Evolutionary conservation across 2,113 vertebrate genomes (phyloP), one percentile per base, ranked within the genome.

Genomic region (Lasiurus borealis): DNA sequence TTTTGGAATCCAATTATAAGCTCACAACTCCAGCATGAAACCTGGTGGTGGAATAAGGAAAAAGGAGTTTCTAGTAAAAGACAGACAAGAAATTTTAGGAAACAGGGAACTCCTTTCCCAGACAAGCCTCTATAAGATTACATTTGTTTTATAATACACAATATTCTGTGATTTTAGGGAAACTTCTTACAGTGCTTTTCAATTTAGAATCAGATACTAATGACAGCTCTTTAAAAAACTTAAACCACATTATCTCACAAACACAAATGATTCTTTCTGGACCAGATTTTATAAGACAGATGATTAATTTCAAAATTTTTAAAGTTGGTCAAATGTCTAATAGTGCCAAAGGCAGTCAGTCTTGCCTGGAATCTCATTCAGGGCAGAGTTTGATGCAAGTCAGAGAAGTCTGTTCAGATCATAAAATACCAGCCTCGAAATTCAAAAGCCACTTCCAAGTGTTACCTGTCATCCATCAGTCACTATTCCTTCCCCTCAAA

Each of bases 151-250:
- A 69, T 40, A 80, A 95, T 75, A 92, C 29, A 89, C n/a, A 94
- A 80, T 90, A 96, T 78, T 90, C 73, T 85, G 15, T 64, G 73
- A 90, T 62, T 94, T 95, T 73, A 69, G 36, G 95, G 90, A 93
- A 82, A 6, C 10, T 23, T 78, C 50, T 68, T n/a, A 68, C 6
- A 57, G 23, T 34, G 31, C 34, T 92, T 90, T 85, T 59, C 75
- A 75, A 50, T 80, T 95, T 93, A 91, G 91, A 91, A 84, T 59
- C 29, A 84, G 48, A 88, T 48, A 78, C 31, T 76, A 82, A 66
- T 57, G 84, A 89, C 5, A 91, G 27, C 71, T 89, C 50, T 96
- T 94, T 52, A 12, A 69, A 72, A 85, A 78, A 88, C n/a, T 14
- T 71, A 90, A n/a, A 92, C 46, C 69, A 80, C 18, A 68, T 15